Evolutionary conservation across 2,888 invertebrate genomes (phyloP).

Genomic region (Ennomos fuscantarius): DNA sequence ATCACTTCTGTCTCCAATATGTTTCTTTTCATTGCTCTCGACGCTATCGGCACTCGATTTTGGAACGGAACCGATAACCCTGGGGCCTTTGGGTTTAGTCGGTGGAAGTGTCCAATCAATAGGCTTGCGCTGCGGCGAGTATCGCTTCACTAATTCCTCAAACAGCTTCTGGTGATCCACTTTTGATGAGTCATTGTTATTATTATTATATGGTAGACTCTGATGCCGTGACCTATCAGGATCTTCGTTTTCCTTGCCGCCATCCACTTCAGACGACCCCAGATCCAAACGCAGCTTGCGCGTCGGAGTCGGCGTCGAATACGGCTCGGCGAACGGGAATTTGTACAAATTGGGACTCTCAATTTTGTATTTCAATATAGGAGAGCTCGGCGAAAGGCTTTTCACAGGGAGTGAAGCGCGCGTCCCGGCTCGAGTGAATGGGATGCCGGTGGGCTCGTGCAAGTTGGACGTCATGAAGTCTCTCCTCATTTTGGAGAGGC

Average conservation of each 20-base stretch:
- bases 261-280: conserved; percentile 59
- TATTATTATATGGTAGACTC: conserved; percentile 58
- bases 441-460: conserved; percentile 70
- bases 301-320: conserved; percentile 74
- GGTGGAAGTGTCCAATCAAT: conserved; percentile 78
- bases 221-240: conserved; percentile 61
- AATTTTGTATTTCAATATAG: conserved; percentile 67
- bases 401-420: conserved; percentile 73
- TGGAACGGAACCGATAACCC: conserved; percentile 74
- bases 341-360: conserved; percentile 79
- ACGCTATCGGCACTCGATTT: conserved; percentile 69
- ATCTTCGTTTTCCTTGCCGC: conserved; percentile 67
- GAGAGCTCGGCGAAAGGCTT: conserved; percentile 52
- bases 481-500: conserved; percentile 73
- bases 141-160: conserved; percentile 76
- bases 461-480: conserved; percentile 78
- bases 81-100: conserved; percentile 72
- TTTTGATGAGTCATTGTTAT: conserved; percentile 57
- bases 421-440: conserved; percentile 68
- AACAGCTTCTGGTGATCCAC: conserved; percentile 76
- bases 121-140: conserved; percentile 78
- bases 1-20: conserved; percentile 40
- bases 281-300: conserved; percentile 68
- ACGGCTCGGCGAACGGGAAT: conserved; percentile 81
- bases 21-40: conserved; percentile 57